A percentile compares a stretch with the other conserved stretches of the same genome.
phyloP scores from a whole-genome alignment of 2,113 vertebrate genomes.

The Nibea coibor region DNA sequence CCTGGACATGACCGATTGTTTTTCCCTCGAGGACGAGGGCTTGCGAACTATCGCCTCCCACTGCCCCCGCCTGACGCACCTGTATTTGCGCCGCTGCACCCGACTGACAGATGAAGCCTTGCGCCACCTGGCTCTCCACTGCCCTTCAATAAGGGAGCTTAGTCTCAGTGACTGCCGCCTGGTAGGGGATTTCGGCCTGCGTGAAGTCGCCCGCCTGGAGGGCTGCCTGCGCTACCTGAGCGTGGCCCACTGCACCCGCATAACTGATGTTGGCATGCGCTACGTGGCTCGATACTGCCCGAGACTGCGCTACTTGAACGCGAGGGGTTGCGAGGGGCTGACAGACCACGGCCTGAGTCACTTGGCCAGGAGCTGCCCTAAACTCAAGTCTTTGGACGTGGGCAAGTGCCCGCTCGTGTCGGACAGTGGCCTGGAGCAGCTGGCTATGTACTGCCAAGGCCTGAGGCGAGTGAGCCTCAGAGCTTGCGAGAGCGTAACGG shows the following conservation, averaged over 20 bases:
- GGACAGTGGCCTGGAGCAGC: constrained; percentile 91
- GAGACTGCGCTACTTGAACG: constrained; percentile 97
- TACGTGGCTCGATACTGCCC: constrained; percentile 97
- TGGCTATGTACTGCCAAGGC: constrained; percentile 94
- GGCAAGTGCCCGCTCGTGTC: constrained; percentile 97
- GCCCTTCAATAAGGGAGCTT: constrained; percentile 90
- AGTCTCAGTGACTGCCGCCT: constrained; percentile 97
- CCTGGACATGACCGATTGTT: constrained; percentile 98
- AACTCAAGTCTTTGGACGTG: constrained; percentile 95
- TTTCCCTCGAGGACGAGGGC: constrained; percentile 95
- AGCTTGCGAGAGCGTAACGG: constrained; percentile 94
- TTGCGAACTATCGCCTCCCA: constrained; percentile 96
- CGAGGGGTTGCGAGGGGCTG: constrained; percentile 96
- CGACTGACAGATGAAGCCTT: constrained; percentile 95
- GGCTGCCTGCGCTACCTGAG: constrained; percentile 95
- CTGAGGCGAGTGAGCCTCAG: constrained; percentile 94
- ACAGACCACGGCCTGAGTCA: constrained; percentile 97
- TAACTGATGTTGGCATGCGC: constrained; percentile 96
- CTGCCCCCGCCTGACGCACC: constrained; percentile 96
- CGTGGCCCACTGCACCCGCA: constrained; percentile 95
- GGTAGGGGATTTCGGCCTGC: constrained; percentile 94
- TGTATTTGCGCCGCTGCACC: constrained; percentile 96
- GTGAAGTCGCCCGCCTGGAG: constrained; percentile 96
- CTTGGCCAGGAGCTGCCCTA: constrained; percentile 95
- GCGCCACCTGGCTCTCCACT: constrained; percentile 95